Percentiles rank a stretch among this genome's conserved stretches.
phyloP scores from a whole-genome alignment of 2,113 vertebrate genomes.

The Anoura caudifer region DNA sequence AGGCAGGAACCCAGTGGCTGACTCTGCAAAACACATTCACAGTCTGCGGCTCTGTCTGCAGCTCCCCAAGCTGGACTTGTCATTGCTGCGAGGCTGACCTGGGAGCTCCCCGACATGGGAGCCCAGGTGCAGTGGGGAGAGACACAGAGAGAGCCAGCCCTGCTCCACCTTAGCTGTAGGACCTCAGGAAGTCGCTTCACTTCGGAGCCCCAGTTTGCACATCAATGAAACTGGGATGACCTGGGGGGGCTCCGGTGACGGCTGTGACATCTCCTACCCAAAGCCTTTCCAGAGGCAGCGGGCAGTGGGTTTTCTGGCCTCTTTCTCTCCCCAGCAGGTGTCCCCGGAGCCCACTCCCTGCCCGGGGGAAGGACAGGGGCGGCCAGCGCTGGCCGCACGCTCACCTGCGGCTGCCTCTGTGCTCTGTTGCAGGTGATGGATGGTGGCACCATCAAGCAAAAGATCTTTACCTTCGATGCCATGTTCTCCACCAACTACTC shows the following conservation, averaged over 20 bases:
- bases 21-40: background rate
- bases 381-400: rapidly evolving
- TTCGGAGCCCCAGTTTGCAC: background rate
- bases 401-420: background rate
- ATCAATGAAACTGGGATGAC: background rate
- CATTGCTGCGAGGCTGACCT: background rate
- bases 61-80: too few relatives aligned
- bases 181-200: too few relatives aligned
- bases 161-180: background rate
- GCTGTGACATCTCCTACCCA: background rate
- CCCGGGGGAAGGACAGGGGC: background rate
- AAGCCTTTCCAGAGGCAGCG: background rate
- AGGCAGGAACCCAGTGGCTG: background rate
- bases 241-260: rapidly evolving
- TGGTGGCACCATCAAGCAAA: slow-evolving; percentile 91
- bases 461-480: slow-evolving; percentile 95
- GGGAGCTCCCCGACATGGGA: rapidly evolving
- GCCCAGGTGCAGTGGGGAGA: rapidly evolving
- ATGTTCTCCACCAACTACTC: slow-evolving; percentile 94
- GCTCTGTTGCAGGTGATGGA: slow-evolving; percentile 86
- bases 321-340: too few relatives aligned
- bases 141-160: background rate
- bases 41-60: background rate
- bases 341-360: rapidly evolving
- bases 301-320: background rate